Percentiles rank a stretch among this genome's conserved stretches.
Conservation (phyloP, 1,140 invertebrate genomes). For the Elysia chlorotica region DNA sequence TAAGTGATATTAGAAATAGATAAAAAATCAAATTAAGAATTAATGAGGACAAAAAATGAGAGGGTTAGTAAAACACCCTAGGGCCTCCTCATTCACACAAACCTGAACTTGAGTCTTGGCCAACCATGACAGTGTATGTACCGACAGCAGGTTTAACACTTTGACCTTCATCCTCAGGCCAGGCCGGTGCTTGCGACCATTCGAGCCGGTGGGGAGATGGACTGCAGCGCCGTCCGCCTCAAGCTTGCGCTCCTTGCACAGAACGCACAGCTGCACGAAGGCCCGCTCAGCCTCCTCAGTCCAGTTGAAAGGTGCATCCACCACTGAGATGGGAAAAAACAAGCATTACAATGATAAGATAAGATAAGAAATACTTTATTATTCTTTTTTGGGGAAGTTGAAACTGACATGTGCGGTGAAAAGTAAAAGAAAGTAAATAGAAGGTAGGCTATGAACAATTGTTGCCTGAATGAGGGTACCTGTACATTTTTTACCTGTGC, state of each 20-base stretch:
- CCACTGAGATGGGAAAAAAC: neutral
- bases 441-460: neutral
- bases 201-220: neutral
- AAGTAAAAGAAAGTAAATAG: neutral
- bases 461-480: neutral
- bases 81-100: neutral
- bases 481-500: neutral
- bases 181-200: conserved; percentile 3
- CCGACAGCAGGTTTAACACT: conserved; percentile 14
- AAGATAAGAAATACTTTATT: neutral
- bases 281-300: neutral
- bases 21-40: neutral
- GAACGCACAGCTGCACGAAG: neutral
- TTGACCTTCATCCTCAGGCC: conserved; percentile 13
- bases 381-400: neutral
- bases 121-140: conserved; percentile 9
- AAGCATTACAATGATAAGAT: neutral
- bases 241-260: neutral
- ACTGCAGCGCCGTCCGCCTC: neutral
- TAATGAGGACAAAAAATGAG: neutral
- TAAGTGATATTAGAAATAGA: no score
- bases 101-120: conserved; percentile 8
- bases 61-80: neutral
- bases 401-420: neutral
- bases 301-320: conserved; percentile 21